Conservation (phyloP, 2,797 vertebrate species). For the Falco peregrinus region DNA sequence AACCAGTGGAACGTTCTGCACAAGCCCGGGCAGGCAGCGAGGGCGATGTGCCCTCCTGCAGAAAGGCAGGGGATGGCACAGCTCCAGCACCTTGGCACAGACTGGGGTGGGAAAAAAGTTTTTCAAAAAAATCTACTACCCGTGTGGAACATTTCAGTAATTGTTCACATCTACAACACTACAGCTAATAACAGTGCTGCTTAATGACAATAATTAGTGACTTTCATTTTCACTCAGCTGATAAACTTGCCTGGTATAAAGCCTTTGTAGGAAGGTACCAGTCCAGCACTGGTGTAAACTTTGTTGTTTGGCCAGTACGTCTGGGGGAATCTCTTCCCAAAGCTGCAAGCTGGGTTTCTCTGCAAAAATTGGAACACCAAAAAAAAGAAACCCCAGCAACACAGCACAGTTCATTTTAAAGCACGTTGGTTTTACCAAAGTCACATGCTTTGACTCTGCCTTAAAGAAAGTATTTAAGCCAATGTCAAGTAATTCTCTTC, state of each 20-base stretch:
- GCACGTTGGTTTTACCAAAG: background rate
- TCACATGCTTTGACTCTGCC: background rate
- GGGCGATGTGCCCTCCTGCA: background rate
- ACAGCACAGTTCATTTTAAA: background rate
- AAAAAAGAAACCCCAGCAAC: accelerated
- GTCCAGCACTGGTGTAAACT: slow-evolving; percentile 67
- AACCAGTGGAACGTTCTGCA: background rate
- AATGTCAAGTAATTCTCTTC: background rate
- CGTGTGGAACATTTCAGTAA: background rate
- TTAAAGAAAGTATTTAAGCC: background rate
- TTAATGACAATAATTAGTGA: background rate
- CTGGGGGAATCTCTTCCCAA: slow-evolving; percentile 51
- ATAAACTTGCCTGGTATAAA: slow-evolving; percentile 73
- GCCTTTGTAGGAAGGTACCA: slow-evolving; percentile 69
- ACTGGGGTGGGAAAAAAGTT: background rate
- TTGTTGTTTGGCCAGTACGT: slow-evolving; percentile 64
- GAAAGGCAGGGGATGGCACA: background rate
- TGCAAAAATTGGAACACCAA: slow-evolving; percentile 41
- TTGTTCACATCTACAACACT: background rate
- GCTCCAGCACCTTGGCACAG: background rate
- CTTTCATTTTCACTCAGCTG: background rate
- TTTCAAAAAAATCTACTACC: background rate
- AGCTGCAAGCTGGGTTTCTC: slow-evolving; percentile 38
- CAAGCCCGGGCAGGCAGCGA: background rate
- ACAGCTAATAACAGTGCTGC: background rate